Conservation (phyloP, 2,888 invertebrate species). For the Pseudococcus viburni region DNA sequence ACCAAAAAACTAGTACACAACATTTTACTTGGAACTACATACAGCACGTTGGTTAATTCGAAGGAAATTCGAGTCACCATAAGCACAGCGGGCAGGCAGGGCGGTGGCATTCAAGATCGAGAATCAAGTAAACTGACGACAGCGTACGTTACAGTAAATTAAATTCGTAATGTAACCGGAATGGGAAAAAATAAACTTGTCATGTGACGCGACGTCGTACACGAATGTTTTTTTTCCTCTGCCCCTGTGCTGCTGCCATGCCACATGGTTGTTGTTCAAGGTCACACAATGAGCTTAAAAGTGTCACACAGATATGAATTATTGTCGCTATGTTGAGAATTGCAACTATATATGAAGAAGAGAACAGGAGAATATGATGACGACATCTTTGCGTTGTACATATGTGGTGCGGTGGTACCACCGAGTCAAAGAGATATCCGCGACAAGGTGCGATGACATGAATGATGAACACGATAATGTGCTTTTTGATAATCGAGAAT, state of each 20-base stretch:
- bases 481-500: slow-evolving; percentile 6
- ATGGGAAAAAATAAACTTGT: slow-evolving; percentile 43
- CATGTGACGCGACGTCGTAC: slow-evolving; percentile 4
- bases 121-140: not conserved
- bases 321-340: slow-evolving; percentile 1
- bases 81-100: not conserved
- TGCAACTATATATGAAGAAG: not conserved
- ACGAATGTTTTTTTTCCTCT: not conserved
- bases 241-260: too few species aligned
- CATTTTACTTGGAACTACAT: not conserved
- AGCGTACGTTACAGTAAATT: slow-evolving; percentile 23
- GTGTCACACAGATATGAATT: slow-evolving; percentile 36
- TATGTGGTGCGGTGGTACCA: not conserved
- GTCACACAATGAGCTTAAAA: slow-evolving; percentile 30
- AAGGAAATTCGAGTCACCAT: slow-evolving; percentile 13
- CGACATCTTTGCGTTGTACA: not conserved
- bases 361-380: not conserved
- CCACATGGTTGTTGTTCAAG: not conserved
- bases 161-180: slow-evolving; percentile 45
- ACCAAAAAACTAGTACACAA: not conserved
- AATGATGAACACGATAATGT: slow-evolving; percentile 23
- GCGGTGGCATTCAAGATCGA: not conserved
- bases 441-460: not conserved
- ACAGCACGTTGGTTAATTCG: not conserved
- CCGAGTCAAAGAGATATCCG: not conserved